Conservation (phyloP, 2,888 invertebrate genomes). For the Mesoligia furuncula region DNA sequence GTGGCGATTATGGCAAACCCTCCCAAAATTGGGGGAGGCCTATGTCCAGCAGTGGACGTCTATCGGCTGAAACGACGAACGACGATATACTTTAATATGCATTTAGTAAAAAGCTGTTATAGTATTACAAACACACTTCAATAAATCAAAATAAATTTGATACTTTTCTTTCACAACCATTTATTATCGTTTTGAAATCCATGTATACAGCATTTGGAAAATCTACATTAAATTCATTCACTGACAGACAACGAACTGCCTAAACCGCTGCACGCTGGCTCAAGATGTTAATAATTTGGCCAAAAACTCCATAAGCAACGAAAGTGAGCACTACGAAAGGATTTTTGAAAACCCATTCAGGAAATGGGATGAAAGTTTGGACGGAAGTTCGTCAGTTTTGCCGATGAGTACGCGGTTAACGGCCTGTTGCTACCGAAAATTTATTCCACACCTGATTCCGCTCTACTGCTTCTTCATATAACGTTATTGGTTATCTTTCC, state of each 20-base stretch:
- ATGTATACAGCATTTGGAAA: not conserved
- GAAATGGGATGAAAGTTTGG: not conserved
- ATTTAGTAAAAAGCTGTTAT: too few relatives aligned
- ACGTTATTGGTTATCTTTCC: conserved; percentile 17
- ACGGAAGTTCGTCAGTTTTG: not conserved
- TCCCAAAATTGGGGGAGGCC: too few relatives aligned
- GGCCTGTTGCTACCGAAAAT: not conserved
- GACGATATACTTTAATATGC: too few relatives aligned
- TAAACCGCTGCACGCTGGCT: not conserved
- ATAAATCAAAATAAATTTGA: too few relatives aligned
- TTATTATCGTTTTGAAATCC: not conserved
- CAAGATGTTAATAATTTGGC: not conserved
- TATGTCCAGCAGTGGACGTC: too few relatives aligned
- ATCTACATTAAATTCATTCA: not conserved
- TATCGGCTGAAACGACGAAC: too few relatives aligned
- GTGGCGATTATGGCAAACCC: too few relatives aligned
- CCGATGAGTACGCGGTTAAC: not conserved
- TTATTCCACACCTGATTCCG: not conserved
- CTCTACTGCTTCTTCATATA: conserved; percentile 3
- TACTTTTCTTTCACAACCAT: not conserved
- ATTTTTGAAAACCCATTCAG: not conserved
- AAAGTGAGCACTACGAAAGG: not conserved
- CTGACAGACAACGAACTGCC: not conserved
- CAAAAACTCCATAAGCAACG: not conserved
- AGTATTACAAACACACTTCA: too few relatives aligned